Percentiles rank a stretch among this genome's conserved stretches.
Conservation (phyloP, 2,888 invertebrate genomes). For the Spilarctia lutea region DNA sequence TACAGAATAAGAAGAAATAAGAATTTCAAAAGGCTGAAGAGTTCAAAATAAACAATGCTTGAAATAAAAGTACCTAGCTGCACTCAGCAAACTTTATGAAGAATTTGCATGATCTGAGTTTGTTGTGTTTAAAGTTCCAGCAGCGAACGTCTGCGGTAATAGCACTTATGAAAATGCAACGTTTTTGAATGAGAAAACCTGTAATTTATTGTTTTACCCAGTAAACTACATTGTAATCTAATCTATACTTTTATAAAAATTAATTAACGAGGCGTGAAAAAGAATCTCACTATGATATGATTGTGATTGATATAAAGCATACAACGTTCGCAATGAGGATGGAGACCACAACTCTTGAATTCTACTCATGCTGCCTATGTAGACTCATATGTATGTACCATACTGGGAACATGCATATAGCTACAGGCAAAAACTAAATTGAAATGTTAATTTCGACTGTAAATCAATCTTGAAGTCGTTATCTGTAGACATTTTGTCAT, state of each 20-base stretch:
- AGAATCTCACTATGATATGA: too few relatives aligned
- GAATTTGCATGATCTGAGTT: conserved; percentile 63
- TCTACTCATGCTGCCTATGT: too few relatives aligned
- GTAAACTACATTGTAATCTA: conserved; percentile 16
- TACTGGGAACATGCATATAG: not conserved
- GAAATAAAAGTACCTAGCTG: conserved; percentile 52
- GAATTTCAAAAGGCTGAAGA: conserved; percentile 28
- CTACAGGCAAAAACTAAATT: not conserved
- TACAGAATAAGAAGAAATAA: conserved; percentile 11
- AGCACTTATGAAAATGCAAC: conserved; percentile 67
- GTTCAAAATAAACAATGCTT: conserved; percentile 43
- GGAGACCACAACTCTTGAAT: too few relatives aligned
- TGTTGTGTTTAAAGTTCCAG: conserved; percentile 63
- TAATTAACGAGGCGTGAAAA: too few relatives aligned
- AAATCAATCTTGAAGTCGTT: conserved; percentile 26
- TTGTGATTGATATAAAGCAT: too few relatives aligned
- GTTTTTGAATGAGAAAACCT: conserved; percentile 49
- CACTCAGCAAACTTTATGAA: conserved; percentile 63
- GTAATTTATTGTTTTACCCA: conserved; percentile 46
- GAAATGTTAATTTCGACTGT: conserved; percentile 2
- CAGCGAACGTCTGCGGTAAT: conserved; percentile 53
- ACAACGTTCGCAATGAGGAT: too few relatives aligned
- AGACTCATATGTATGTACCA: not conserved
- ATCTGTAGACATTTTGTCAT: conserved; percentile 29
- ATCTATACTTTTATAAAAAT: too few relatives aligned